Evolutionary conservation across 1,140 invertebrate species (phyloP).

Genomic region (Caligus rogercresseyi): DNA sequence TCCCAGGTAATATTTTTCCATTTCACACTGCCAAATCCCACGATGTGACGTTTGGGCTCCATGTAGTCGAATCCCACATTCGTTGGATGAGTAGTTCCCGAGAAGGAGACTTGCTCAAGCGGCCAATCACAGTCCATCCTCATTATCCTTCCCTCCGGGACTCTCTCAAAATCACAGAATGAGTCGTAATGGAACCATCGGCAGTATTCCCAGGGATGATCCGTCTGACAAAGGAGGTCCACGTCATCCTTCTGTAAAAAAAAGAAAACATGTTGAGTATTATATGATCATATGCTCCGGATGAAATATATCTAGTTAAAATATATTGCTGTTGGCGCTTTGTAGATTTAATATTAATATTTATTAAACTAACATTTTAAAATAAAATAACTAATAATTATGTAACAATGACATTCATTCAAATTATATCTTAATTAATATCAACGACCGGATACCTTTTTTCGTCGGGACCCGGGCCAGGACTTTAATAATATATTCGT

Average conservation of each 20-base stretch:
- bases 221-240: conserved; percentile 5
- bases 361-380: too few species aligned
- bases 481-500: too few species aligned
- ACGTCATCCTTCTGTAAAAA: conserved; percentile 4
- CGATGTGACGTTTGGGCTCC: background rate
- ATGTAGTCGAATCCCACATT: conserved; percentile 8
- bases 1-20: conserved; percentile 17
- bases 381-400: too few species aligned
- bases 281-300: too few species aligned
- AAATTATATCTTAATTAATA: too few species aligned
- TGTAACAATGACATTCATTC: too few species aligned
- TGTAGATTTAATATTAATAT: too few species aligned
- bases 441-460: too few species aligned
- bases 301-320: too few species aligned
- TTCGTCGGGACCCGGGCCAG: too few species aligned
- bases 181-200: conserved; percentile 5
- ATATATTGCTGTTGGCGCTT: too few species aligned
- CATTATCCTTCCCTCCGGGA: background rate
- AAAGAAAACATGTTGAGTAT: background rate
- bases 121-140: conserved; percentile 1
- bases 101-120: background rate
- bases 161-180: conserved; percentile 13
- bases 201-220: conserved; percentile 14
- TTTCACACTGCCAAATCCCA: conserved; percentile 13
- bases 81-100: background rate